Percentiles rank a stretch among this genome's conserved stretches.
Evolutionary conservation across 2,113 vertebrate species (phyloP).

Genomic region (Laterallus jamaicensis): DNA sequence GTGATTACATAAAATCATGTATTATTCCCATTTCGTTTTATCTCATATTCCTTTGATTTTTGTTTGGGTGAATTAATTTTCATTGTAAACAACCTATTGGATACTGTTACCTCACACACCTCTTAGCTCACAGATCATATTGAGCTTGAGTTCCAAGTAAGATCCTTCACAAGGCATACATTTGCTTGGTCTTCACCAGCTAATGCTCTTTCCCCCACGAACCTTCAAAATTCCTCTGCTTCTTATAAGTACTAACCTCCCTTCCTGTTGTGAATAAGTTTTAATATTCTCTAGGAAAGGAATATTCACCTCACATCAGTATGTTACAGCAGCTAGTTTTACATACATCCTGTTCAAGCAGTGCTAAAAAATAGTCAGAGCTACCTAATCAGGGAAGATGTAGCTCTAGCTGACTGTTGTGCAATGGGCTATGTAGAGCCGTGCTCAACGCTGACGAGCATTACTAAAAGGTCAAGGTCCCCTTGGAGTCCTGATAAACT

Average conservation of each 20-base stretch:
- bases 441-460: not conserved
- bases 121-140: not conserved
- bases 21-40: not conserved
- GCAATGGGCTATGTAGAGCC: not conserved
- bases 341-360: not conserved
- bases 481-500: not conserved
- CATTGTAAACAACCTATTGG: not conserved
- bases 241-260: not conserved
- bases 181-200: not conserved
- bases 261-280: not conserved
- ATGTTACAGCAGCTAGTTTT: not conserved
- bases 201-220: not conserved
- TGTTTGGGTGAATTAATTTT: not conserved
- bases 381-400: not conserved
- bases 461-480: not conserved
- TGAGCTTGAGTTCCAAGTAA: not conserved
- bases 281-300: not conserved
- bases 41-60: not conserved
- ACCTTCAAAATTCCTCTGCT: not conserved
- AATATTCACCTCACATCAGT: not conserved
- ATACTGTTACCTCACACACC: not conserved
- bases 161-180: accelerated
- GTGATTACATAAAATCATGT: not conserved
- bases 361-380: not conserved
- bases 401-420: not conserved